Conservation (phyloP, 2,113 vertebrate species). For the Donacobius atricapilla region DNA sequence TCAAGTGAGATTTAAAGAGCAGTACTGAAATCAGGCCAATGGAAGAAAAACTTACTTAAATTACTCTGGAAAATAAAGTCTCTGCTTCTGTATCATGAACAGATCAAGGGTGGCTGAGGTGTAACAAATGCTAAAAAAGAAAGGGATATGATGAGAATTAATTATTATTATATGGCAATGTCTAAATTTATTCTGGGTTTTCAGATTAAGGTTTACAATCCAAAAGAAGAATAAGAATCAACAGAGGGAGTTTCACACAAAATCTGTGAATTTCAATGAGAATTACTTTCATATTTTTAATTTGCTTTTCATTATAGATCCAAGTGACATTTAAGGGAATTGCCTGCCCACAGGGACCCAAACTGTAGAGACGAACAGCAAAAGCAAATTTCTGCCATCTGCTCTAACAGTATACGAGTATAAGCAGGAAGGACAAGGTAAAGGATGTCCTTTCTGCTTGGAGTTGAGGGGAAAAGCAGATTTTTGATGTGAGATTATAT, state of each 20-base stretch:
- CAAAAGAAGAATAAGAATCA: background rate
- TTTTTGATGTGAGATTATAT: background rate
- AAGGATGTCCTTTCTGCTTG: background rate
- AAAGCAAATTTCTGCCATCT: constrained; percentile 6
- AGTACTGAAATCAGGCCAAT: background rate
- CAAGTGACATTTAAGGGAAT: background rate
- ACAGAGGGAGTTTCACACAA: background rate
- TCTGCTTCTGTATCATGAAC: background rate
- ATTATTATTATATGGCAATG: background rate
- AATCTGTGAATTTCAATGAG: background rate
- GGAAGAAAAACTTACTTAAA: background rate
- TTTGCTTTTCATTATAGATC: background rate
- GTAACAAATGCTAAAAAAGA: background rate
- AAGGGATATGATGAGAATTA: background rate
- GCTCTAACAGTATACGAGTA: background rate
- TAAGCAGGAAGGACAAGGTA: background rate
- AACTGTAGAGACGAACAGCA: background rate
- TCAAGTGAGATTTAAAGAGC: background rate
- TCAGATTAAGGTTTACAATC: background rate
- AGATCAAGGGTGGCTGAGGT: background rate
- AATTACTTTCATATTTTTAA: background rate
- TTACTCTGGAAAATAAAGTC: background rate
- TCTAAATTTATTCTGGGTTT: background rate
- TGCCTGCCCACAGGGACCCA: background rate
- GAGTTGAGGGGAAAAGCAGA: background rate